Conservation (phyloP, 35 echinoderm and acorn worm genomes). For the Chiridota heheva region DNA sequence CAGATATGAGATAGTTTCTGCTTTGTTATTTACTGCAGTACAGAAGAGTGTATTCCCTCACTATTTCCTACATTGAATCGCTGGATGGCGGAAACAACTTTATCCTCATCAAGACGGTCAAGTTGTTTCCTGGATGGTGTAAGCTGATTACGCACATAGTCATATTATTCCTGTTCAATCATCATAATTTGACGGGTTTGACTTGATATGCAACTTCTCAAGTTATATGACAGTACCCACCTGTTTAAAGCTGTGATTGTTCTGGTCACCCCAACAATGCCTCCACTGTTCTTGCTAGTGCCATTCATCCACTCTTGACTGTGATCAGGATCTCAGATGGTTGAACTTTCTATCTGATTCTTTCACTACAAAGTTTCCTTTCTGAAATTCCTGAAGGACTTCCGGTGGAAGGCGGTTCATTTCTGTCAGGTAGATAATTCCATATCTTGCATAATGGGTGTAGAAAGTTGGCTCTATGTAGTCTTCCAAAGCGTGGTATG, state of each 20-base stretch:
- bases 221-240: slow-evolving; percentile 39
- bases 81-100: slow-evolving; percentile 5
- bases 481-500: slow-evolving; percentile 35
- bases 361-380: no score
- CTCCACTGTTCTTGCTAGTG: slow-evolving; percentile 36
- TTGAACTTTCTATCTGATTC: slow-evolving; percentile 56
- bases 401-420: slow-evolving; percentile 13
- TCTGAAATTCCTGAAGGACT: slow-evolving; percentile 23
- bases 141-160: neutral
- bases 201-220: slow-evolving; percentile 14
- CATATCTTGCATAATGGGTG: slow-evolving; percentile 41
- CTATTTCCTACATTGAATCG: neutral
- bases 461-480: slow-evolving; percentile 47
- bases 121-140: neutral
- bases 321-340: slow-evolving; percentile 49
- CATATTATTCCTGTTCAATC: neutral
- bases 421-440: no score
- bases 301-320: slow-evolving; percentile 40
- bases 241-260: slow-evolving; percentile 3
- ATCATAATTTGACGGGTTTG: neutral
- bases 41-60: neutral
- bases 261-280: slow-evolving; percentile 41
- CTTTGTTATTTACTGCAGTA: neutral
- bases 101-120: neutral
- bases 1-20: neutral